phyloP scores from a whole-genome alignment of 2,113 vertebrate genomes.

The Gambusia holbrooki region DNA sequence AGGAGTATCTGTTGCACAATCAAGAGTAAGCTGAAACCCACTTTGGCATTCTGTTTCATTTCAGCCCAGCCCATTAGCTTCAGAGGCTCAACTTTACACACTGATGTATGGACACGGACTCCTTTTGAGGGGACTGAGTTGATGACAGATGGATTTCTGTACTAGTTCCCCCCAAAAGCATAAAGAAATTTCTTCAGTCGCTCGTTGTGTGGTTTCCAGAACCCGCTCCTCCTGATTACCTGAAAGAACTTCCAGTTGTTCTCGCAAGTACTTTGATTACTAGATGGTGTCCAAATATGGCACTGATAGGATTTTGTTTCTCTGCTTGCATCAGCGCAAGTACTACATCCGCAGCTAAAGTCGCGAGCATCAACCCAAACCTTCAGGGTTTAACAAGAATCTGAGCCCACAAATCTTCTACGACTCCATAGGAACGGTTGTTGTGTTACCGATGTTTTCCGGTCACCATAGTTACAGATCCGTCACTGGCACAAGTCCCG shows the following conservation, averaged over 20 bases:
- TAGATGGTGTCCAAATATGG: constrained; percentile 62
- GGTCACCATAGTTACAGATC: constrained; percentile 52
- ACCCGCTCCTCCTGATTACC: neutral
- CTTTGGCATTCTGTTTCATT: constrained; percentile 38
- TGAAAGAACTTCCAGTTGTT: constrained; percentile 47
- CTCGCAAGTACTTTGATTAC: constrained; percentile 45
- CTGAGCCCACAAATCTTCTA: constrained; percentile 11
- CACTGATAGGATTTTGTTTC: constrained; percentile 17
- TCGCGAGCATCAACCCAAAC: constrained; percentile 11
- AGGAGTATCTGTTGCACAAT: constrained; percentile 41
- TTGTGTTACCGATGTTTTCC: constrained; percentile 52
- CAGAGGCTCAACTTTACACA: constrained; percentile 12
- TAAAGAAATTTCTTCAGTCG: constrained; percentile 33
- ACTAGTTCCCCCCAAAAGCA: constrained; percentile 32
- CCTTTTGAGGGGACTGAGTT: too few species aligned
- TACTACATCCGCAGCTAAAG: constrained; percentile 9
- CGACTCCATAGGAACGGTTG: constrained; percentile 15
- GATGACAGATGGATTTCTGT: neutral
- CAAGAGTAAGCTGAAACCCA: constrained; percentile 24
- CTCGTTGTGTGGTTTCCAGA: constrained; percentile 42
- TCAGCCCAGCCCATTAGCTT: constrained; percentile 16
- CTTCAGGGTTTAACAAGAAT: constrained; percentile 15
- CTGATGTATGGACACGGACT: neutral
- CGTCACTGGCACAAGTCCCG: constrained; percentile 38
- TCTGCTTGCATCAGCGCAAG: constrained; percentile 6